Evolutionary conservation across 2,113 vertebrate species (phyloP), one percentile per base, ranked within the genome.

Genomic region (Aegithalos caudatus): DNA sequence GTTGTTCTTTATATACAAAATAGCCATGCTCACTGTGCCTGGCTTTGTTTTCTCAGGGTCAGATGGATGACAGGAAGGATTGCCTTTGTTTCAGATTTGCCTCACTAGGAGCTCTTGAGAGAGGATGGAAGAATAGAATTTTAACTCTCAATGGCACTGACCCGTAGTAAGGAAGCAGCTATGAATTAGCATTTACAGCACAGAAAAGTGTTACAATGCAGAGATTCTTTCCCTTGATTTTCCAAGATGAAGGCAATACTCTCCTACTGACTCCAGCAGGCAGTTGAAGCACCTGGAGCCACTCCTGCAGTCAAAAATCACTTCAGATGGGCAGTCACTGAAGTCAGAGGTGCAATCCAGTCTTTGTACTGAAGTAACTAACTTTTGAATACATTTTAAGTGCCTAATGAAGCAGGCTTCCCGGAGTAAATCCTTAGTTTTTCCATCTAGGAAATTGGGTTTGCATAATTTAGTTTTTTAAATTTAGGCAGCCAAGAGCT

Each of bases 401-500:
- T 62, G 83, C 71, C 71, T 94, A 90, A 94, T 81, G 90, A 94
- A 94, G 76, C 82, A 77, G 90, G 23, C 35, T 95, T 96, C 67
- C 54, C 3, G 1, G 51, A 93, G 82, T 88, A 92, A 95, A 95
- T 50, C 82, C 91, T 92, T 94, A 92, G 83, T 95, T 94, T 93
- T 76, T 80, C 71, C 62, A 47, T 77, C 79, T 86, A 90, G 82
- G 64, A 90, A 92, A 88, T 37, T 83, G 71, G 66, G 67, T 92
- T 82, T 93, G 92, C 62, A 44, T 86, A 77, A 88, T 93, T 94
- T 58, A 83, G 62, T 51, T 81, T 45, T n/a, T 67, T 73, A 66
- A 86, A 88, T 96, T 94, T 69, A 90, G 74, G 31, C 80, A 93
- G 94, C 60, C 92, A 94, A 96, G 96, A 73, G 94, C 96, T 95